phyloP scores from a whole-genome alignment of 2,797 vertebrate species.

The Melanotaenia parkinsoni region DNA sequence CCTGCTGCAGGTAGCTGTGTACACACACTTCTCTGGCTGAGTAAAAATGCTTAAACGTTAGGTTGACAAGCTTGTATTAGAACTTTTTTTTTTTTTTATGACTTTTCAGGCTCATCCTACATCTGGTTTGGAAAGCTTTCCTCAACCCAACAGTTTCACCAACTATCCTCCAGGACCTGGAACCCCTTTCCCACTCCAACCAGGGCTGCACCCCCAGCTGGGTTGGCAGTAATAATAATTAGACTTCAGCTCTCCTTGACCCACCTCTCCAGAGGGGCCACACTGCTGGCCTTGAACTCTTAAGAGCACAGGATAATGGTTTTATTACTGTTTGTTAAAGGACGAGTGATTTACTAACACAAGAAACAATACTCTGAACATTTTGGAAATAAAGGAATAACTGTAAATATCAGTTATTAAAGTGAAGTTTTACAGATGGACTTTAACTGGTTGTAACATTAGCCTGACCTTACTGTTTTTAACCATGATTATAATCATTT shows the following conservation, averaged over 20 bases:
- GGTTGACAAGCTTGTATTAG: constrained; percentile 1
- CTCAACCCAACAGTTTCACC: constrained; percentile 91
- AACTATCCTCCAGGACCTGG: constrained; percentile 90
- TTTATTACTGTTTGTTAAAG: constrained; percentile 27
- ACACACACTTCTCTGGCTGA: background rate
- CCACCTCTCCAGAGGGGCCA: background rate
- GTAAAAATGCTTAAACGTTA: constrained; percentile 3
- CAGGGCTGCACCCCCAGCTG: constrained; percentile 90
- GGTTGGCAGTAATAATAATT: constrained; percentile 89
- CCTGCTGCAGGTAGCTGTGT: constrained; percentile 88
- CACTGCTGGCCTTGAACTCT: constrained; percentile 22
- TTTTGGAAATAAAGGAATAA: background rate
- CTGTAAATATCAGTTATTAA: constrained; percentile 60
- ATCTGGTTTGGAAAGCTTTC: constrained; percentile 90
- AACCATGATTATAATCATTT: constrained; percentile 50
- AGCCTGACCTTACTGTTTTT: constrained; percentile 55
- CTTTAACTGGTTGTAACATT: constrained; percentile 59
- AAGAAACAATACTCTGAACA: constrained; percentile 41
- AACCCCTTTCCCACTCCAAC: constrained; percentile 91
- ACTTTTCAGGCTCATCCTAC: constrained; percentile 88
- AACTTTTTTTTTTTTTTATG: background rate
- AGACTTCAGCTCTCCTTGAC: background rate
- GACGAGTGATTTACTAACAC: constrained; percentile 4
- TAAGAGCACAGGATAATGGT: constrained; percentile 12
- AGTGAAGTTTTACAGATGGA: constrained; percentile 53